A percentile compares a stretch with the other conserved stretches of the same genome.
phyloP scores from a whole-genome alignment of 2,888 invertebrate species.

The Cetonia aurata region DNA sequence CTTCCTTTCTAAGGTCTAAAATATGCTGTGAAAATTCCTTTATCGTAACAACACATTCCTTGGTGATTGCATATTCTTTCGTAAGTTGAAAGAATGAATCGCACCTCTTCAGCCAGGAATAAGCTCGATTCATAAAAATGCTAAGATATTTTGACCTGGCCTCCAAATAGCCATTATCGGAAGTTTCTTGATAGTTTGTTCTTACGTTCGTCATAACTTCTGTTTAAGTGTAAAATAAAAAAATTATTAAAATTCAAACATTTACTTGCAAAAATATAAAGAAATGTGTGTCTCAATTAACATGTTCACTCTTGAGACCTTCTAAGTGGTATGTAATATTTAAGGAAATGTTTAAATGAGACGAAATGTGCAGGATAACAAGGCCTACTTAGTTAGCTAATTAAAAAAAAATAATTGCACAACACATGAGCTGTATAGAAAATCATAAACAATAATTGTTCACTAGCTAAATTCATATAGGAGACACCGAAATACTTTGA shows the following conservation, averaged over 20 bases:
- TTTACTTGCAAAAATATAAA: no score
- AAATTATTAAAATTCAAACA: conserved; percentile 12
- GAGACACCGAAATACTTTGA: no score
- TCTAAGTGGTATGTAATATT: no score
- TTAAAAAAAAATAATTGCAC: no score
- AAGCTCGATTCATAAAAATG: conserved; percentile 48
- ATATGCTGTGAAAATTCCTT: conserved; percentile 47
- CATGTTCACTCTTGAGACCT: no score
- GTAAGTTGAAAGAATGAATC: conserved; percentile 49
- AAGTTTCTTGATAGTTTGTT: conserved; percentile 48
- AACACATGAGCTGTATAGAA: no score
- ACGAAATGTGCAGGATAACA: no score
- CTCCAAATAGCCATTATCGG: conserved; percentile 46
- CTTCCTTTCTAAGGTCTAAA: conserved; percentile 44
- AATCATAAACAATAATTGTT: no score
- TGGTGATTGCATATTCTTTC: conserved; percentile 43
- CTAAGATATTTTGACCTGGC: conserved; percentile 46
- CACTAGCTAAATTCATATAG: no score
- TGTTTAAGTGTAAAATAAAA: background rate
- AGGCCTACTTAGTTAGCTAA: no score
- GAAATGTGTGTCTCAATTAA: no score
- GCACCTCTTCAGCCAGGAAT: conserved; percentile 49
- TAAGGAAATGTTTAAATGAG: no score
- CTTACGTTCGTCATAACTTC: conserved; percentile 40
- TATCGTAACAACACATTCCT: conserved; percentile 47